phyloP scores from a whole-genome alignment of 2,113 vertebrate genomes.

The Cyphomyrus plagiostoma region DNA sequence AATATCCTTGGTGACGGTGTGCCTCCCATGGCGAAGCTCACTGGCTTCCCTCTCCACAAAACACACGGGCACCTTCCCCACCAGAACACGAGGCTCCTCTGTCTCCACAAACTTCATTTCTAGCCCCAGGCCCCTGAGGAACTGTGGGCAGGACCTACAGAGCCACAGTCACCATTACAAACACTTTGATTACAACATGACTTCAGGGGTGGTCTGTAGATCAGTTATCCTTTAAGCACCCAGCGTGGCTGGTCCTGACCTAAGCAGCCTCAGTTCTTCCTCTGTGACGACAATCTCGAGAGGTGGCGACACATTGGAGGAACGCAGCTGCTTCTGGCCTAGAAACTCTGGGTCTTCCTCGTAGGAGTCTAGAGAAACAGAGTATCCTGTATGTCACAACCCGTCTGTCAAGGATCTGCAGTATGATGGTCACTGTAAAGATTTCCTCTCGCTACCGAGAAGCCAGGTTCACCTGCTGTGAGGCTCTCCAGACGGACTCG shows the following conservation, averaged over 20 bases:
- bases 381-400: not conserved
- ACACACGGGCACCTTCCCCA: constrained; percentile 80
- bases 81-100: constrained; percentile 57
- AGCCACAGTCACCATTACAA: not conserved
- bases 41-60: constrained; percentile 86
- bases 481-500: constrained; percentile 87
- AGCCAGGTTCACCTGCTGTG: constrained; percentile 64
- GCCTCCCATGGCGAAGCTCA: constrained; percentile 75
- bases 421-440: constrained; percentile 10
- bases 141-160: constrained; percentile 71
- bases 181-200: not conserved
- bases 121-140: constrained; percentile 72
- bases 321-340: constrained; percentile 71
- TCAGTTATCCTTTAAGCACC: no score
- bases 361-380: constrained; percentile 75
- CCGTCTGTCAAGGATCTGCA: not conserved
- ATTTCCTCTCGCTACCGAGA: not conserved
- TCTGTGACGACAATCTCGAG: constrained; percentile 76
- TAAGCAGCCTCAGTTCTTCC: constrained; percentile 77
- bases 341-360: constrained; percentile 64
- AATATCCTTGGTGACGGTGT: constrained; percentile 72
- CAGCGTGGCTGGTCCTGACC: constrained; percentile 54
- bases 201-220: not conserved
- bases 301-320: constrained; percentile 76
- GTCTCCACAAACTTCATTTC: constrained; percentile 70